Evolutionary conservation across 2,797 vertebrate species (phyloP).

Genomic region (Hyperoplus immaculatus): DNA sequence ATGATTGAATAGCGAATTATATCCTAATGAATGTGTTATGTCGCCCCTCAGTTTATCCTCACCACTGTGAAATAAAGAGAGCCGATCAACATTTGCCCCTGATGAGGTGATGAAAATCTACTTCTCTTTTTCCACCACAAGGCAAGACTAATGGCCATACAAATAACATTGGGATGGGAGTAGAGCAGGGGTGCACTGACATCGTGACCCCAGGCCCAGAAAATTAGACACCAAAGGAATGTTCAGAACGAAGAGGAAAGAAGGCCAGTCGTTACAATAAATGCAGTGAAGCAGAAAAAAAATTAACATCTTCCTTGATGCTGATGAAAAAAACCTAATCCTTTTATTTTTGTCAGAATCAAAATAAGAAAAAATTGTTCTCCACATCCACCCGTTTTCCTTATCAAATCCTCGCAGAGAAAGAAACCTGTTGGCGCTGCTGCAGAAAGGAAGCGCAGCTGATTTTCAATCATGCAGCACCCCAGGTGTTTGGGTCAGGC

Average conservation of each 20-base stretch:
- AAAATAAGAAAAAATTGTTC: slow-evolving; percentile 52
- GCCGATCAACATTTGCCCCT: slow-evolving; percentile 77
- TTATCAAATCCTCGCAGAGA: slow-evolving; percentile 66
- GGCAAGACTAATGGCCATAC: slow-evolving; percentile 76
- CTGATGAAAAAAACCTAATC: slow-evolving; percentile 43
- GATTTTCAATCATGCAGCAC: slow-evolving; percentile 84
- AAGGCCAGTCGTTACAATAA: slow-evolving; percentile 28
- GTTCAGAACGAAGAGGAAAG: slow-evolving; percentile 13
- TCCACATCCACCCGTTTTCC: slow-evolving; percentile 46
- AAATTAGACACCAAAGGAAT: slow-evolving; percentile 24
- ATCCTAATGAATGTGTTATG: slow-evolving; percentile 85
- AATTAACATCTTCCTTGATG: slow-evolving; percentile 12
- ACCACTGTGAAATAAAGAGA: slow-evolving; percentile 79
- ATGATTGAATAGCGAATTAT: slow-evolving; percentile 84
- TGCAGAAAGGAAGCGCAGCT: slow-evolving; percentile 67
- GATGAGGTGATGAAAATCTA: slow-evolving; percentile 77
- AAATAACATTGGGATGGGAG: slow-evolving; percentile 73
- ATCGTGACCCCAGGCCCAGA: slow-evolving; percentile 13
- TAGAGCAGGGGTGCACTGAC: slow-evolving; percentile 35
- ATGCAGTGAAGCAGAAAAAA: slow-evolving; percentile 20
- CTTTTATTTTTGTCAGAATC: slow-evolving; percentile 25
- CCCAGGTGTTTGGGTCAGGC: slow-evolving; percentile 78
- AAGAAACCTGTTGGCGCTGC: slow-evolving; percentile 66
- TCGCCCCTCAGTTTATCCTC: slow-evolving; percentile 77
- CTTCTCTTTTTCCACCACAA: slow-evolving; percentile 69